These are phyloP conservation scores for Phengaris arion DNA, from an alignment of 2,888 invertebrate genomes.

Conservation along the genomic window DNA sequence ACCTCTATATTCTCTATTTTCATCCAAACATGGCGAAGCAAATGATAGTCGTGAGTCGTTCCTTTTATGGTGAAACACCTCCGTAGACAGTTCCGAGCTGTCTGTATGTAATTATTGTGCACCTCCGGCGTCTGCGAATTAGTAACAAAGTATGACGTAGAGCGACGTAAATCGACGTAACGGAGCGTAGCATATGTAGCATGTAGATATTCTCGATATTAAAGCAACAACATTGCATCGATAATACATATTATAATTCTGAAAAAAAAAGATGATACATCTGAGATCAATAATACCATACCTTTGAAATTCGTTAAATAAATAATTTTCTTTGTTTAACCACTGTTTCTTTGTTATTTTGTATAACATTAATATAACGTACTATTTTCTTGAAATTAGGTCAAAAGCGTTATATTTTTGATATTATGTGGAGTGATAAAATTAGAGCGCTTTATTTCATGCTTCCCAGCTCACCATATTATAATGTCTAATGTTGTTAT, in stretches of 20 bases:
- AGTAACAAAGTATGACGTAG: background rate
- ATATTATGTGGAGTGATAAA: slow-evolving; percentile 9
- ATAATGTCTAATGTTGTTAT: background rate
- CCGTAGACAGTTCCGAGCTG: background rate
- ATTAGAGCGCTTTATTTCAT: slow-evolving; percentile 6
- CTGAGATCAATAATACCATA: background rate
- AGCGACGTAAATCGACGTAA: slow-evolving; percentile 1
- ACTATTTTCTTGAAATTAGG: slow-evolving; percentile 22
- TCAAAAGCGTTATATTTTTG: slow-evolving; percentile 24
- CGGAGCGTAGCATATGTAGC: background rate
- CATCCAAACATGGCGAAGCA: background rate
- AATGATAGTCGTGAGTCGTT: background rate
- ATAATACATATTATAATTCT: background rate
- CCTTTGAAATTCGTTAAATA: slow-evolving; percentile 23
- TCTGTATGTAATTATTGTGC: background rate
- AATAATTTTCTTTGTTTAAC: slow-evolving; percentile 20
- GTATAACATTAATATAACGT: background rate
- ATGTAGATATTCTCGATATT: no score
- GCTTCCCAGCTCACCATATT: background rate
- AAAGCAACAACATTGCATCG: background rate
- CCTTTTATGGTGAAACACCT: background rate
- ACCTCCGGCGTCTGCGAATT: background rate
- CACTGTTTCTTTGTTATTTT: slow-evolving; percentile 12
- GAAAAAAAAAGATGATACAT: background rate
- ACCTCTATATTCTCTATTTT: background rate